A percentile compares a stretch with the other conserved stretches of the same genome.
Conservation (phyloP, 2,113 vertebrate species). For the Aptenodytes patagonicus region DNA sequence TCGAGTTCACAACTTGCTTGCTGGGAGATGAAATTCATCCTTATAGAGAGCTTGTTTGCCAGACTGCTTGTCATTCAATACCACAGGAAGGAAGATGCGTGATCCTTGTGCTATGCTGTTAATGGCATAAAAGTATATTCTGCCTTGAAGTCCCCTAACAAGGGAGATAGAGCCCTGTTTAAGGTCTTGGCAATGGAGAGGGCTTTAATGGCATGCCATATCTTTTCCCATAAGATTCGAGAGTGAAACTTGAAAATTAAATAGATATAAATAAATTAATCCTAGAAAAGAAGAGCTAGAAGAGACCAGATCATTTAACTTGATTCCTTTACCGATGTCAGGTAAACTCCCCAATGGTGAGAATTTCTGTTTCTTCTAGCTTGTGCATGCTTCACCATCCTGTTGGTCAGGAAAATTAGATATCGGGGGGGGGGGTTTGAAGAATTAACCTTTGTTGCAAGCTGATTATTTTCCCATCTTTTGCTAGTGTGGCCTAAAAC, state of each 20-base stretch:
- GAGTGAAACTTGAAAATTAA: background rate
- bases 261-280: background rate
- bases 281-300: background rate
- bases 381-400: background rate
- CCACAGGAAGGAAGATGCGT: background rate
- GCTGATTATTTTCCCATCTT: background rate
- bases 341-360: background rate
- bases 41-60: background rate
- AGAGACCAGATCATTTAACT: background rate
- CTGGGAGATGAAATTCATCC: background rate
- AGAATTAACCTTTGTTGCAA: background rate
- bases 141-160: background rate
- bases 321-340: background rate
- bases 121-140: background rate
- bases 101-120: background rate
- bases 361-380: background rate
- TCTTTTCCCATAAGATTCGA: background rate
- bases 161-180: background rate
- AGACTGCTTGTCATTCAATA: background rate
- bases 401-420: background rate
- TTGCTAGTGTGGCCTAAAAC: background rate
- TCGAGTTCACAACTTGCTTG: background rate
- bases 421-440: fast-evolving
- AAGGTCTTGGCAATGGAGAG: background rate
- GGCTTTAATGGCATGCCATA: background rate